phyloP scores from a whole-genome alignment of 2,797 vertebrate genomes.

The Syndactyla subalaris region DNA sequence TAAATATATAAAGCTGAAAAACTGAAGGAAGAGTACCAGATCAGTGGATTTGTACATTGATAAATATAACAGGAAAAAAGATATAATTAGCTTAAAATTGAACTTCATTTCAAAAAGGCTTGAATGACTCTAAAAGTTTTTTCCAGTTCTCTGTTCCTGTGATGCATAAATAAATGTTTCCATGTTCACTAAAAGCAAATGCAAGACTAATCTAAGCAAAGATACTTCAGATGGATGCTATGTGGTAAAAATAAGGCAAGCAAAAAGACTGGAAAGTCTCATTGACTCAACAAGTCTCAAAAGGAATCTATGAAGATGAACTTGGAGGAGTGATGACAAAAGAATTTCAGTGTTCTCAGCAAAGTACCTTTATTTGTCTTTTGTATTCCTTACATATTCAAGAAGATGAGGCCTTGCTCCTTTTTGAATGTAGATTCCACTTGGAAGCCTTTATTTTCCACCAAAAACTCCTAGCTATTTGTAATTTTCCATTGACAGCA shows the following conservation, averaged over 20 bases:
- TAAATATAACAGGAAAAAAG: neutral
- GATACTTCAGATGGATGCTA: neutral
- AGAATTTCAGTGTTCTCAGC: neutral
- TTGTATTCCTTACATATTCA: neutral
- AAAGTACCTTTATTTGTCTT: neutral
- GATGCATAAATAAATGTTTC: neutral
- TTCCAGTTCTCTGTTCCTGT: neutral
- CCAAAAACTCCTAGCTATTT: neutral
- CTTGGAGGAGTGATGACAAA: neutral
- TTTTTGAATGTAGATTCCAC: neutral
- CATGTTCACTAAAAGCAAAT: neutral
- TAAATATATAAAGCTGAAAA: neutral
- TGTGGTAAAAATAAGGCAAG: neutral
- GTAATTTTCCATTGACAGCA: neutral
- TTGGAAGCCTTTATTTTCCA: neutral
- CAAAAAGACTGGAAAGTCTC: neutral
- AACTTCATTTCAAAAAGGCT: neutral
- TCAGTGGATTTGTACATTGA: neutral
- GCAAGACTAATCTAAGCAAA: neutral
- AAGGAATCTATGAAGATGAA: neutral
- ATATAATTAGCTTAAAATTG: neutral
- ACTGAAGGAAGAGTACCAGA: neutral
- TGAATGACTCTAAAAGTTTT: neutral
- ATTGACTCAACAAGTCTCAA: neutral
- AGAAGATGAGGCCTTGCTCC: neutral